Base-by-base conservation (phyloP, 2,797 vertebrate genomes). In the Pseudochirops corinnae region DNA sequence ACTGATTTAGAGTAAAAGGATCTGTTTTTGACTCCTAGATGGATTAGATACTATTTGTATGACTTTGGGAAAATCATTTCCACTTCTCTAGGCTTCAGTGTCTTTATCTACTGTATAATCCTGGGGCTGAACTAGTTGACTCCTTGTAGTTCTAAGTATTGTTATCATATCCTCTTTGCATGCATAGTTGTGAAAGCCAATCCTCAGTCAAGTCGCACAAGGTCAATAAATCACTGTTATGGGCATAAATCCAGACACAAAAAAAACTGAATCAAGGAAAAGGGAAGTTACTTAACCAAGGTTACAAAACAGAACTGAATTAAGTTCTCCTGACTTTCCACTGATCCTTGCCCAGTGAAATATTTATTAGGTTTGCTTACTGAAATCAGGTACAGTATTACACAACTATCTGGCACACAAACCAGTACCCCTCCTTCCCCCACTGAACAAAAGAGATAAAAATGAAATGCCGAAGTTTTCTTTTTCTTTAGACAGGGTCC, bases 211-310 rank as follows among this genome's bases (percentile, higher is more conserved):
- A 93, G 46, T 16, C 24, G 2, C 24, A 92, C 9, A 58, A 58
- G 74, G n/a, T n/a, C 16, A 74, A 56, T 31, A 21, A 12, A 3
- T 2, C 1, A 91, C 29, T 56, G 53, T n/a, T 57, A 57, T 0
- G 6, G 62, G 60, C 56, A 82, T 74, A 24, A 93, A 55, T 46
- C 91, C 67, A 93, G 28, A 55, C 90, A 87, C n/a, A 94, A 46
- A 55, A 90, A 96, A 52, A 92, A 74, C 24, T 93, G 46, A 91
- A 92, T 82, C 74, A 67, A 93, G 52, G n/a, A 50, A 67, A n/a
- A 58, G 4, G 2, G 31, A 93, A 56, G 58, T 11, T 21, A 56
- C 29, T 39, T 53, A 57, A 92, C 12, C 55, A 92, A 11, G 10
- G 5, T 39, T 53, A 67, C 29, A 33, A 18, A 62, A 87, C 4